Base-by-base conservation (phyloP, 2,113 vertebrate genomes). In the Alethe diademata region DNA sequence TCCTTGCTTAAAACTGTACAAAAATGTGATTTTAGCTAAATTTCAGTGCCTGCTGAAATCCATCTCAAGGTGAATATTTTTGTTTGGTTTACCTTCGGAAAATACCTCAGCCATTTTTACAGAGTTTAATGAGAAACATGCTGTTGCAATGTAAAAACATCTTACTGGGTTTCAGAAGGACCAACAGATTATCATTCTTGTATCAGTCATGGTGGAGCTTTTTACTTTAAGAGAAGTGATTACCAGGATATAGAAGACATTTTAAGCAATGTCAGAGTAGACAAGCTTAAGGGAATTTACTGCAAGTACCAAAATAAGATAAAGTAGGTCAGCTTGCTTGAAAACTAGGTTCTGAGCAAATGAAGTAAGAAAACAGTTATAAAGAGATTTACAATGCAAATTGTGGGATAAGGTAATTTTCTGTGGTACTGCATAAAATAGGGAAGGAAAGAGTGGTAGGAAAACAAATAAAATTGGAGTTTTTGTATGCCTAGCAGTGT, bases 241-340 rank as follows among this genome's bases (percentile, higher is more conserved):
- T 94, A 57, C 36, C 57, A 72, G 51, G 60, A 38, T 76, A 42
- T 12, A 78, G 69, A 80, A 91, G 83, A 67, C 86, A 64, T 93
- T 90, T 92, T 66, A 88, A 92, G 83, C 40, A 66, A 31, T 92
- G 67, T 76, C 0, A 0, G 79, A 80, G 45, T 70, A 97, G 91
- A 93, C 64, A 91, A 95, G 83, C 91, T 94, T 92, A 93, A 84
- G 91, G 79, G 94, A 96, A 93, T 94, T 95, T 92, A 78, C 83
- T 81, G 79, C 64, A 88, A 94, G 83, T 81, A 91, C 91, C 85
- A 93, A 94, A 95, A 95, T 69, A 93, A 95, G 92, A 92, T 84
- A 92, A 97, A 97, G 91, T 97, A 94, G 96, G 96, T 93, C 96
- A 94, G 75, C 86, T 95, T 80, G 67, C 91, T 92, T 86, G 82